Conservation (phyloP, 2,888 invertebrate species). For the Tipula unca region DNA sequence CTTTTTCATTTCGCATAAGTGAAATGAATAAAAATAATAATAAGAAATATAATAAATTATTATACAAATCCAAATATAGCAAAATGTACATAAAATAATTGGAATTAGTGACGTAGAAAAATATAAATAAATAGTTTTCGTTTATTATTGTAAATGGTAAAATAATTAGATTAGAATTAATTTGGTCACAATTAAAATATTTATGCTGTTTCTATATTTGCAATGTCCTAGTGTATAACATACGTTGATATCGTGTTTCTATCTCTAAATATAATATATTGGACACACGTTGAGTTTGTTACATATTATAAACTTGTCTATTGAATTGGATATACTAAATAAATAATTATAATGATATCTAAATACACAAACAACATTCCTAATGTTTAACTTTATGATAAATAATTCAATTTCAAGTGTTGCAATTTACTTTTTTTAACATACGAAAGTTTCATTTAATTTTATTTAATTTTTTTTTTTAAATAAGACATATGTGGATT, state of each 20-base stretch:
- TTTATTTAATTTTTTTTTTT: background rate
- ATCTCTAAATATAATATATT: background rate
- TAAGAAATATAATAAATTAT: background rate
- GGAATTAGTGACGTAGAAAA: constrained; percentile 3
- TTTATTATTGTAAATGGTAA: background rate
- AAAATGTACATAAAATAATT: background rate
- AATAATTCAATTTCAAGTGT: background rate
- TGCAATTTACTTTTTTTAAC: background rate
- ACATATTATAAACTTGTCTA: background rate
- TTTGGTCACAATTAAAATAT: constrained; percentile 8
- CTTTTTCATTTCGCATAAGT: constrained; percentile 14
- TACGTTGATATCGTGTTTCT: background rate
- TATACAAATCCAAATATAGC: background rate
- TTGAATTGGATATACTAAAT: background rate
- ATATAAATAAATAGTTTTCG: background rate
- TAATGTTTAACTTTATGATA: background rate
- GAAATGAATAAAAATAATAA: constrained; percentile 14
- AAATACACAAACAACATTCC: background rate
- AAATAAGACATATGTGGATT: background rate
- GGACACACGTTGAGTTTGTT: background rate
- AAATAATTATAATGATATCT: background rate
- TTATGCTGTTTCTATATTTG: background rate
- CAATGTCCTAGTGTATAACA: background rate
- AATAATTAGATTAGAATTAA: constrained; percentile 14
- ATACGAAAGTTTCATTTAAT: background rate